A percentile compares a stretch with the other conserved stretches of the same genome.
Conservation (phyloP, 2,797 vertebrate genomes). For the Girardinus metallicus region DNA sequence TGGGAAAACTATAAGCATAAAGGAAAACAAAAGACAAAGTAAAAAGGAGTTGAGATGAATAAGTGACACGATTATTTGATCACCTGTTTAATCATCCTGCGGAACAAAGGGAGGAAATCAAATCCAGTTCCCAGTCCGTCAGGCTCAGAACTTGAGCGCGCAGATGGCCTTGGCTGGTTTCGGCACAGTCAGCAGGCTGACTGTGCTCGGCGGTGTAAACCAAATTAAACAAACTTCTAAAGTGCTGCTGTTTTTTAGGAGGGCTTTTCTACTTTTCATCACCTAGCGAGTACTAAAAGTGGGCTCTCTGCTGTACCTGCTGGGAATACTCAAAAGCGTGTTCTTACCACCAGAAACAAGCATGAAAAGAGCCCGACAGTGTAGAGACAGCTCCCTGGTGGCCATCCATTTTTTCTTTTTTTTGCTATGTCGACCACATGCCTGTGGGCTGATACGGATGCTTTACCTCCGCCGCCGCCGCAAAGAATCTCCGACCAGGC, state of each 20-base stretch:
- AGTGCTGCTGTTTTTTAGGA: slow-evolving; percentile 29
- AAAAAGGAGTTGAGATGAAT: slow-evolving; percentile 14
- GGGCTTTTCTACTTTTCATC: slow-evolving; percentile 48
- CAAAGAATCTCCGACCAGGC: slow-evolving; percentile 39
- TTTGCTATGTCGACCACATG: slow-evolving; percentile 64
- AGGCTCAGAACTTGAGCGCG: not conserved
- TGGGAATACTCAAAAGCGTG: slow-evolving; percentile 56
- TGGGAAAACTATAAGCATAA: slow-evolving; percentile 5
- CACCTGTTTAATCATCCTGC: slow-evolving; percentile 19
- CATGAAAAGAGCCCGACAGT: slow-evolving; percentile 45
- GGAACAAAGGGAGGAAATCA: slow-evolving; percentile 2
- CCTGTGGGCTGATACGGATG: slow-evolving; percentile 63
- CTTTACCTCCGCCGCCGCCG: slow-evolving; percentile 56
- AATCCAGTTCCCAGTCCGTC: not conserved
- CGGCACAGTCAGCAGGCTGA: slow-evolving; percentile 6
- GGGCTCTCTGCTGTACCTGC: slow-evolving; percentile 25
- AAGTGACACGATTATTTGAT: slow-evolving; percentile 26
- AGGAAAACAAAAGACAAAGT: slow-evolving; percentile 4
- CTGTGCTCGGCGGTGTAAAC: slow-evolving; percentile 17
- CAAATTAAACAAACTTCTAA: slow-evolving; percentile 45
- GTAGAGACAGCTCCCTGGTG: slow-evolving; percentile 62
- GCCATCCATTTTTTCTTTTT: slow-evolving; percentile 37
- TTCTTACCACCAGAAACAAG: slow-evolving; percentile 56
- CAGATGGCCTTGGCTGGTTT: not conserved
- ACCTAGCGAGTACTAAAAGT: slow-evolving; percentile 43